phyloP scores from a whole-genome alignment of 2,888 invertebrate genomes.

The Hofmannophila pseudospretella region DNA sequence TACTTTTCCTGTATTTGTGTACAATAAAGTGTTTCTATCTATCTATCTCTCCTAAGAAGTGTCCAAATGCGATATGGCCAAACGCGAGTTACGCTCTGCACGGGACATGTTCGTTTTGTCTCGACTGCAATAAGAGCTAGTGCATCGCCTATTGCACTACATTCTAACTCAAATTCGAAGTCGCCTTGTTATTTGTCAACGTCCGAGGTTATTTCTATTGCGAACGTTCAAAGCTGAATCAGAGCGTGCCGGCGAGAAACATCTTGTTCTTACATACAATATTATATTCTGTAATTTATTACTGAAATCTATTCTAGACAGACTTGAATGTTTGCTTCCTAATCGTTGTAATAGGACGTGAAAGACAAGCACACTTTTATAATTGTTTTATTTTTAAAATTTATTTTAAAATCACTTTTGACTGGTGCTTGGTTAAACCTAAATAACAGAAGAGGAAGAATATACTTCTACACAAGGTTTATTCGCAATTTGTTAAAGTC shows the following conservation, averaged over 20 bases:
- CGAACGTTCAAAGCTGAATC: slow-evolving; percentile 17
- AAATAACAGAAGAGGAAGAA: too few species aligned
- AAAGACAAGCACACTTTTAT: neutral
- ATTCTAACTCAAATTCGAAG: slow-evolving; percentile 20
- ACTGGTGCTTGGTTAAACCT: too few species aligned
- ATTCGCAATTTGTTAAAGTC: slow-evolving; percentile 47
- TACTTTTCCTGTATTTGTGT: too few species aligned
- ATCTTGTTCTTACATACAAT: slow-evolving; percentile 3
- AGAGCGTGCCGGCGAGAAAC: slow-evolving; percentile 11
- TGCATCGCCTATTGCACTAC: slow-evolving; percentile 15
- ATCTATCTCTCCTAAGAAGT: too few species aligned
- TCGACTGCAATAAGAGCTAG: slow-evolving; percentile 23
- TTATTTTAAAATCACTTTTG: too few species aligned
- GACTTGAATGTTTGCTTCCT: neutral
- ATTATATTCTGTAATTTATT: slow-evolving; percentile 1
- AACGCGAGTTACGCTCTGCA: neutral
- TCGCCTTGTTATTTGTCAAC: slow-evolving; percentile 32
- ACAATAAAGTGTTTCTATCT: too few species aligned
- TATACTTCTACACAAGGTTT: too few species aligned
- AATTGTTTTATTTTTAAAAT: too few species aligned
- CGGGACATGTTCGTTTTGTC: slow-evolving; percentile 27
- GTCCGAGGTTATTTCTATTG: slow-evolving; percentile 23
- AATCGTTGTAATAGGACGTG: slow-evolving; percentile 5
- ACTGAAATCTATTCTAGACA: neutral
- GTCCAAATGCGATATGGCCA: too few species aligned